Percentiles rank a stretch among this genome's conserved stretches.
phyloP scores from a whole-genome alignment of 1,140 invertebrate genomes.

The Drosophila lini region DNA sequence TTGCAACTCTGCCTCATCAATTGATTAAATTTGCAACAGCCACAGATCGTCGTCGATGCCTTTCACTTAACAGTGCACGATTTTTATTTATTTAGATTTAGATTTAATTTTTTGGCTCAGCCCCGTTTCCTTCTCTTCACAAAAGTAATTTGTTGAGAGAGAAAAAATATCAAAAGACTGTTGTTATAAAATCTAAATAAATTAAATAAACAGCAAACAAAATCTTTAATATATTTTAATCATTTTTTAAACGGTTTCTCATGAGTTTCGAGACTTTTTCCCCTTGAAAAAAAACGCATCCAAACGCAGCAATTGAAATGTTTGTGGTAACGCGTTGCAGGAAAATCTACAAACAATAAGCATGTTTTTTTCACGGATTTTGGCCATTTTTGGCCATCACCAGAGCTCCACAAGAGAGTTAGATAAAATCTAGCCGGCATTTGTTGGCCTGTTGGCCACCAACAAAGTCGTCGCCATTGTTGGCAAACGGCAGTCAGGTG shows the following conservation, averaged over 20 bases:
- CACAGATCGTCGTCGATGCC: conserved; percentile 76
- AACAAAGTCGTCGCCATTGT: conserved; percentile 75
- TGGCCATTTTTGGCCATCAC: conserved; percentile 60
- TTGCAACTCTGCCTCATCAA: conserved; percentile 74
- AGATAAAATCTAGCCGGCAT: conserved; percentile 55
- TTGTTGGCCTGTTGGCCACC: conserved; percentile 48
- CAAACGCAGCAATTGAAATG: conserved; percentile 78
- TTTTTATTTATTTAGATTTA: conserved; percentile 83
- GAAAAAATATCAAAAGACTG: background rate
- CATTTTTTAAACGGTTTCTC: background rate
- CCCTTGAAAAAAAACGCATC: conserved; percentile 47
- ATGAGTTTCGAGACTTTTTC: background rate
- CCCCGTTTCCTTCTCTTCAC: conserved; percentile 6
- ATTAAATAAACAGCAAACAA: background rate
- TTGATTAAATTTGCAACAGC: conserved; percentile 80
- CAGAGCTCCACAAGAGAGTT: conserved; percentile 2
- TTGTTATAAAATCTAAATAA: no score
- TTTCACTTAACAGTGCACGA: conserved; percentile 79
- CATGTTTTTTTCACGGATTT: conserved; percentile 57
- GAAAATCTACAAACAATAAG: conserved; percentile 76
- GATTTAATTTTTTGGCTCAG: conserved; percentile 64
- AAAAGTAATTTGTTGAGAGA: conserved; percentile 41
- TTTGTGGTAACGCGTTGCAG: conserved; percentile 40
- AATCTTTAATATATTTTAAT: background rate
- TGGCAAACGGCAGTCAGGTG: conserved; percentile 77